phyloP scores from a whole-genome alignment of 92 coral and sea anemone species.

The Porites divaricata region DNA sequence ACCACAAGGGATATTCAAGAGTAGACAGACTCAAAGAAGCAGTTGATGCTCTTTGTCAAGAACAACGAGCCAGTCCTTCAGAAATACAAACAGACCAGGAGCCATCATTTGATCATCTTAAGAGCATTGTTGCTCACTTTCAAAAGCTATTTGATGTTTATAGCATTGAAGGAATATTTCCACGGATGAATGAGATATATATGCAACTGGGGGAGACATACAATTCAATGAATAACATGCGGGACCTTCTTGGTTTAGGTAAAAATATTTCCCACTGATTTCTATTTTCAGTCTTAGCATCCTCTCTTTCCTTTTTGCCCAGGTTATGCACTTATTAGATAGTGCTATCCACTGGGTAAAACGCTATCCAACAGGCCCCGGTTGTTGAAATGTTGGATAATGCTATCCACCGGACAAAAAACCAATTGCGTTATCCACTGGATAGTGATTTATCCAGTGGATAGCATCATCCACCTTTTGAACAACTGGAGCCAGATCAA shows the following conservation, averaged over 20 bases:
- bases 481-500: too few relatives aligned
- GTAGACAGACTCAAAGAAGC: slow-evolving; percentile 71
- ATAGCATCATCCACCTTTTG: too few relatives aligned
- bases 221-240: slow-evolving; percentile 92
- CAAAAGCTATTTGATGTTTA: slow-evolving; percentile 93
- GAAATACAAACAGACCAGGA: slow-evolving; percentile 74
- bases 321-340: too few relatives aligned
- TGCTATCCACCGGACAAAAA: too few relatives aligned
- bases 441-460: too few relatives aligned
- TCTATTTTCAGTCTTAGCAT: not conserved
- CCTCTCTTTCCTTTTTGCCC: too few relatives aligned
- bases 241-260: slow-evolving; percentile 87
- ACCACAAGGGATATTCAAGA: slow-evolving; percentile 40
- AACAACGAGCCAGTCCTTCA: slow-evolving; percentile 75
- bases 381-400: too few relatives aligned
- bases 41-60: slow-evolving; percentile 71
- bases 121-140: slow-evolving; percentile 92
- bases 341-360: too few relatives aligned
- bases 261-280: not conserved
- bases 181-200: slow-evolving; percentile 96
- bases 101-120: slow-evolving; percentile 76
- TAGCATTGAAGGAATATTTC: slow-evolving; percentile 86
- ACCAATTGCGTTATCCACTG: too few relatives aligned
- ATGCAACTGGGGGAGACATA: slow-evolving; percentile 90
- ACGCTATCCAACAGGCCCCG: too few relatives aligned